Evolutionary conservation across 1,140 invertebrate species (phyloP).

Genomic region (Brachionus sp.): DNA sequence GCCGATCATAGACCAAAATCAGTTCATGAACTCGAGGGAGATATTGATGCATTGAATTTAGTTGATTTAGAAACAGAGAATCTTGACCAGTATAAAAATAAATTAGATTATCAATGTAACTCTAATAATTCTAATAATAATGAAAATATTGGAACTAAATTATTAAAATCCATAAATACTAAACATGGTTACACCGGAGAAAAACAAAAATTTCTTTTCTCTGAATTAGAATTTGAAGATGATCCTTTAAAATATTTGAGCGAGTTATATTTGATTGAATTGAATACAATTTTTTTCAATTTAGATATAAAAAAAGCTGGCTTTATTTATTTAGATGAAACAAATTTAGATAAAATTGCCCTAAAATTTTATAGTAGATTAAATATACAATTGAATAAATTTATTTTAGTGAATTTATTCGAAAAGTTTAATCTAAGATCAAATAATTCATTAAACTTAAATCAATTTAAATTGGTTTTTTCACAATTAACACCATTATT

Average conservation of each 20-base stretch:
- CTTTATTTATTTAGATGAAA: constrained; percentile 60
- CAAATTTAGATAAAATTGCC: background rate
- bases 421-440: no score
- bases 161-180: background rate
- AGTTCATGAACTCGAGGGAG: constrained; percentile 27
- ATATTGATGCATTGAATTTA: constrained; percentile 23
- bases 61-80: constrained; percentile 5
- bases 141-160: no score
- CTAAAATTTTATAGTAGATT: background rate
- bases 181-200: background rate
- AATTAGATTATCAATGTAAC: background rate
- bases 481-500: no score
- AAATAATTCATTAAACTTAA: no score
- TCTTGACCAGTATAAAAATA: background rate
- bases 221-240: constrained; percentile 48
- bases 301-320: constrained; percentile 58
- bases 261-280: constrained; percentile 35
- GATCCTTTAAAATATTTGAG: constrained; percentile 5
- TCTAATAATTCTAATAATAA: no score
- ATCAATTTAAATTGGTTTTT: no score
- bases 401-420: no score
- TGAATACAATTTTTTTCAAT: constrained; percentile 63
- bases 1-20: background rate
- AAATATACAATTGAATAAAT: background rate
- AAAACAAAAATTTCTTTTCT: background rate